phyloP scores from a whole-genome alignment of 2,888 invertebrate genomes.

The Melinaea menophilus region DNA sequence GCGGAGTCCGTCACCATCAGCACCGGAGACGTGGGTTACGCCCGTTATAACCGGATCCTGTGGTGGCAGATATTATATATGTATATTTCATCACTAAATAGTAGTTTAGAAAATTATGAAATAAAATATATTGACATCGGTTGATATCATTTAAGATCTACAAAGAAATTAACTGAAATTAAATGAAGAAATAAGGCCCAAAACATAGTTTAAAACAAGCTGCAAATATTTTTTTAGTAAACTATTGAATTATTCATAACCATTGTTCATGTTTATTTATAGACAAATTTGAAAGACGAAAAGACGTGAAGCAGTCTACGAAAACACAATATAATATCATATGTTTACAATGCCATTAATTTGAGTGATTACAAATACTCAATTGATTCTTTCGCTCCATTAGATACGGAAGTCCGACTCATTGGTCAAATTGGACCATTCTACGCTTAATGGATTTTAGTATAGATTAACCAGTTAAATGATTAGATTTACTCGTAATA shows the following conservation, averaged over 20 bases:
- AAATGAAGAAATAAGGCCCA: too few relatives aligned
- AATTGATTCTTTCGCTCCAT: constrained; percentile 33
- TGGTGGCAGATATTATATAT: background rate
- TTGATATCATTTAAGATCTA: too few relatives aligned
- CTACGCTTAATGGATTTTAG: constrained; percentile 21
- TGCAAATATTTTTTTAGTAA: too few relatives aligned
- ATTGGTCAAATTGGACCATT: constrained; percentile 23
- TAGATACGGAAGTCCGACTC: constrained; percentile 30
- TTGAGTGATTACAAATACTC: constrained; percentile 31
- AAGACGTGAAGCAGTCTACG: too few relatives aligned
- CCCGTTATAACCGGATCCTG: constrained; percentile 67
- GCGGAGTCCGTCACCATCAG: constrained; percentile 63
- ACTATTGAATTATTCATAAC: too few relatives aligned
- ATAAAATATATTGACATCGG: too few relatives aligned
- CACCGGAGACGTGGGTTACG: constrained; percentile 61
- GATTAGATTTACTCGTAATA: constrained; percentile 3
- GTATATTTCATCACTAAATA: background rate
- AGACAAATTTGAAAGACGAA: too few relatives aligned
- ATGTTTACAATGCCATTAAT: constrained; percentile 20
- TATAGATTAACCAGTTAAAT: constrained; percentile 10
- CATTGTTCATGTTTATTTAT: too few relatives aligned
- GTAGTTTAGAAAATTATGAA: background rate
- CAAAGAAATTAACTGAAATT: too few relatives aligned
- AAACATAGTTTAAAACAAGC: too few relatives aligned
- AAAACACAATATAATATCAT: background rate